phyloP scores from a whole-genome alignment of 1,140 invertebrate genomes.

The Pristionchus pacificus region DNA sequence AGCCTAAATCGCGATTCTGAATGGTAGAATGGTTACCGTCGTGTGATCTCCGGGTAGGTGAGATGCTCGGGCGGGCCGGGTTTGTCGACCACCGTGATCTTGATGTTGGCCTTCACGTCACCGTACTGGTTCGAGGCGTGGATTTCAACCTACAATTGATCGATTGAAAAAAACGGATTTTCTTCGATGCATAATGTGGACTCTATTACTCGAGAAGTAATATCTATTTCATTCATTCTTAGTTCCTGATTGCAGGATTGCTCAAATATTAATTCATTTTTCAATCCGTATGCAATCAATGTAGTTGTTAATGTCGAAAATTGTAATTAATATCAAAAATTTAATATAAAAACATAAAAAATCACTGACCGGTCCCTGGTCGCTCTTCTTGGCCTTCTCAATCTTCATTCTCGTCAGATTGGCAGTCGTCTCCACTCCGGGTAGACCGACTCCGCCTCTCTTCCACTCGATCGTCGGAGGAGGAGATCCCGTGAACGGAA shows the following conservation, averaged over 20 bases:
- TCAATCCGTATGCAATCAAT: no score
- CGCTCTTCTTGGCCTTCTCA: slow-evolving; percentile 79
- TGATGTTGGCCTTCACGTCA: slow-evolving; percentile 83
- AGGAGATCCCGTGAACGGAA: slow-evolving; percentile 88
- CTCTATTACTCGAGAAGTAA: no score
- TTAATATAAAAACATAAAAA: no score
- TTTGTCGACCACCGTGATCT: slow-evolving; percentile 75
- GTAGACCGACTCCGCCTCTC: slow-evolving; percentile 71
- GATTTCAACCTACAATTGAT: slow-evolving; percentile 70
- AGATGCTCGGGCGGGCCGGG: slow-evolving; percentile 81
- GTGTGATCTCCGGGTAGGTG: slow-evolving; percentile 72
- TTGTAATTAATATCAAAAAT: no score
- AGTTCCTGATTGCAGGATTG: no score
- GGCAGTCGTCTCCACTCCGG: slow-evolving; percentile 76
- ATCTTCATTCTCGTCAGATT: slow-evolving; percentile 80
- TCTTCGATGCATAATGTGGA: no score
- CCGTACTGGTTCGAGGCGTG: slow-evolving; percentile 83
- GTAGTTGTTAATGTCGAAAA: no score
- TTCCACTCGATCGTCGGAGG: slow-evolving; percentile 85
- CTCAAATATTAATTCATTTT: no score
- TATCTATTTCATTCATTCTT: no score
- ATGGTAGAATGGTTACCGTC: slow-evolving; percentile 45
- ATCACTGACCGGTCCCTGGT: slow-evolving; percentile 70
- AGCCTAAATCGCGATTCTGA: not conserved
- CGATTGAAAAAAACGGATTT: no score